A percentile compares a stretch with the other conserved stretches of the same genome.
phyloP scores from a whole-genome alignment of 2,113 vertebrate species.

The Mustelus asterias region DNA sequence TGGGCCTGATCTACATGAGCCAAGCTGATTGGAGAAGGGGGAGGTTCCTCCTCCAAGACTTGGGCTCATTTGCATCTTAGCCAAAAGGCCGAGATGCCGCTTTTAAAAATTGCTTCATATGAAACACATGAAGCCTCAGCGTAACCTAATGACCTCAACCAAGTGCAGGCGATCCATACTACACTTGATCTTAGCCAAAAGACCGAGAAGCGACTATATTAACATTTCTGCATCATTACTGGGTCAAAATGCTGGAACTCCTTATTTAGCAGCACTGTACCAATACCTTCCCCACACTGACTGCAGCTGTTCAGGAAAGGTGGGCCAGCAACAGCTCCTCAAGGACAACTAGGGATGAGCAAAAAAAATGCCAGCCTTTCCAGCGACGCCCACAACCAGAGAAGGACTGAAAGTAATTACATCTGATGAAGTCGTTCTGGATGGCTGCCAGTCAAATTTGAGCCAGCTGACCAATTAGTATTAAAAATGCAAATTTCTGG shows the following conservation, averaged over 20 bases:
- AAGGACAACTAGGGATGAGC: not conserved
- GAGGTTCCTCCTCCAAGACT: too few species aligned
- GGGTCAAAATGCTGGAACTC: not conserved
- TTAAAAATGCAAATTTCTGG: not conserved
- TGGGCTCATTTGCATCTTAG: too few species aligned
- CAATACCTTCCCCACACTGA: not conserved
- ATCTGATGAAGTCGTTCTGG: not conserved
- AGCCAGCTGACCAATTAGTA: not conserved
- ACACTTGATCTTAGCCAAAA: too few species aligned
- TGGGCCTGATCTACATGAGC: too few species aligned
- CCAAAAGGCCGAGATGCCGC: too few species aligned
- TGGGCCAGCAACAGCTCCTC: not conserved
- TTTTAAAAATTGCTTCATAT: too few species aligned
- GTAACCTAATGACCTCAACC: too few species aligned
- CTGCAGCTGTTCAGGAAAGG: not conserved
- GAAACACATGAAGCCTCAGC: too few species aligned
- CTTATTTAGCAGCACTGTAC: not conserved
- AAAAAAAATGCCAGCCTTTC: not conserved
- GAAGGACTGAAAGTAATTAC: not conserved
- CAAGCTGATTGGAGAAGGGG: too few species aligned
- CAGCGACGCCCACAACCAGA: not conserved
- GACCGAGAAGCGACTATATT: too few species aligned
- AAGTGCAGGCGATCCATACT: too few species aligned
- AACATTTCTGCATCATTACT: not conserved
- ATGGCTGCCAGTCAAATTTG: not conserved